Percentiles rank a stretch among this genome's conserved stretches.
Evolutionary conservation across 2,888 invertebrate genomes (phyloP).

Genomic region (Venustoraphidia nigricollis): DNA sequence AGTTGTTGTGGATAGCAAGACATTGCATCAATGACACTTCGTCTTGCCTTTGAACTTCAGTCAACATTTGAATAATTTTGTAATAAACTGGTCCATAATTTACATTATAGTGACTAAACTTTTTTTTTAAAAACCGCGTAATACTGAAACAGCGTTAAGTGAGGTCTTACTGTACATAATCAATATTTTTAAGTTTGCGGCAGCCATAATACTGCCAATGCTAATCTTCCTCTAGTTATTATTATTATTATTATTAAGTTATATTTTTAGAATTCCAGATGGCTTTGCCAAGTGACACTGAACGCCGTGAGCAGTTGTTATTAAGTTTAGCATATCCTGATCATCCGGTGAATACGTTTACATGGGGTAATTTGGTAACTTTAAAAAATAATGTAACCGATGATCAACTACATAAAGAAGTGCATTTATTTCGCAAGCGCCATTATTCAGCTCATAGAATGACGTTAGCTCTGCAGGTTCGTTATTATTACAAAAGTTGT

Average conservation of each 20-base stretch:
- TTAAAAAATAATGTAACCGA: conserved; percentile 51
- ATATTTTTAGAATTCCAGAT: conserved; percentile 58
- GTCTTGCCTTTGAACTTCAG: too few species aligned
- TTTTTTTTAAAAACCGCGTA: too few species aligned
- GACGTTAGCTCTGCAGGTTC: conserved; percentile 51
- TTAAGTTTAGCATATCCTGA: conserved; percentile 46
- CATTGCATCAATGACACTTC: too few species aligned
- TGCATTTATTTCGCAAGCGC: conserved; percentile 57
- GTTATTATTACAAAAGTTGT: too few species aligned
- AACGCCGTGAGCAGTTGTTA: conserved; percentile 62
- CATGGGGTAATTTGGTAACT: conserved; percentile 72
- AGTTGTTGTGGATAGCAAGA: too few species aligned
- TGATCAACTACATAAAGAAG: conserved; percentile 46
- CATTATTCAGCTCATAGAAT: conserved; percentile 81
- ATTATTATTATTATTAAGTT: background rate
- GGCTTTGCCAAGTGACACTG: conserved; percentile 55
- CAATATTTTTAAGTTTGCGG: background rate
- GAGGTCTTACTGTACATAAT: too few species aligned
- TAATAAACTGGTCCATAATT: too few species aligned
- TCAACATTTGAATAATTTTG: too few species aligned
- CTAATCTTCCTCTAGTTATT: too few species aligned
- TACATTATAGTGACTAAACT: too few species aligned
- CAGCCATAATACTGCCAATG: background rate
- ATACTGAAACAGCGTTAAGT: too few species aligned
- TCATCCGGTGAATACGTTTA: conserved; percentile 65